A percentile compares a stretch with the other conserved stretches of the same genome.
phyloP scores from a whole-genome alignment of 2,888 invertebrate genomes.

The Sympetrum striolatum region DNA sequence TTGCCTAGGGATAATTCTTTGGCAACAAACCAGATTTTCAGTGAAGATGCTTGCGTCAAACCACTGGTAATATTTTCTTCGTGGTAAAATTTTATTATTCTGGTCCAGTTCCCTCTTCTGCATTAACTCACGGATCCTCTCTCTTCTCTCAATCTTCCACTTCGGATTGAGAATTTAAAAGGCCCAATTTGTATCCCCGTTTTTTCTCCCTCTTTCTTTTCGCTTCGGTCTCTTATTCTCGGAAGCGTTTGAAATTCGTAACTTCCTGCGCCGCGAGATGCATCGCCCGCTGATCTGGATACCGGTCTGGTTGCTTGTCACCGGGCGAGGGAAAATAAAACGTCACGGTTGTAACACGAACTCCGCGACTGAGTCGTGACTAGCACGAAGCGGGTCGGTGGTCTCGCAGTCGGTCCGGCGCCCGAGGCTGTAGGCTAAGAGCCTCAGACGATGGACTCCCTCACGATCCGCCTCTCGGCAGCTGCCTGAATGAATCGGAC shows the following conservation, averaged over 20 bases:
- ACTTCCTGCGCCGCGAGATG: background rate
- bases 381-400: background rate
- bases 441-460: background rate
- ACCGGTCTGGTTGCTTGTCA: slow-evolving; percentile 25
- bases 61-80: too few relatives aligned
- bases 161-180: background rate
- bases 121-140: too few relatives aligned
- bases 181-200: background rate
- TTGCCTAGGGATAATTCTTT: too few relatives aligned
- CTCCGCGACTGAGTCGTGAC: slow-evolving; percentile 27
- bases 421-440: slow-evolving; percentile 6
- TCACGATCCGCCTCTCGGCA: background rate
- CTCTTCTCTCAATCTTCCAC: background rate
- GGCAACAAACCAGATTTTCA: too few relatives aligned
- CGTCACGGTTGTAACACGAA: slow-evolving; percentile 35
- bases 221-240: background rate
- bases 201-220: background rate
- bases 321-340: background rate
- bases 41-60: too few relatives aligned
- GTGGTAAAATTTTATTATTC: too few relatives aligned
- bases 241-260: background rate
- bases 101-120: too few relatives aligned
- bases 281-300: slow-evolving; percentile 17
- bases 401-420: background rate
- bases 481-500: background rate